Percentiles rank a stretch among this genome's conserved stretches.
Conservation (phyloP, 2,888 invertebrate species). For the Drosophila birchii region DNA sequence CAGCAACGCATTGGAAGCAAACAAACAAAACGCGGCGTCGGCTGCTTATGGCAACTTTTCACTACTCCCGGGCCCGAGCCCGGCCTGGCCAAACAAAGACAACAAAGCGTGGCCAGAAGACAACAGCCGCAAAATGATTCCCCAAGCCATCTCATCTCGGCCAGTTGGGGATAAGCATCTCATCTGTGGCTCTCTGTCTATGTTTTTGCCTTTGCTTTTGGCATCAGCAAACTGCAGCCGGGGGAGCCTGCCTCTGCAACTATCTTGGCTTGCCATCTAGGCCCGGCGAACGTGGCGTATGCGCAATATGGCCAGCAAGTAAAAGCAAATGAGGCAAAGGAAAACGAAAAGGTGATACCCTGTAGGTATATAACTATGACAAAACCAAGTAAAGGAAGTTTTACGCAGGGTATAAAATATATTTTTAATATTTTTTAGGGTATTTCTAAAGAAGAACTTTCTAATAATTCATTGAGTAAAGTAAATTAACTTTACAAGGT, state of each 20-base stretch:
- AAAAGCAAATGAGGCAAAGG: background rate
- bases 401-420: background rate
- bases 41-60: constrained; percentile 54
- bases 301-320: constrained; percentile 66
- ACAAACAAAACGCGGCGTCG: constrained; percentile 42
- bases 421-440: background rate
- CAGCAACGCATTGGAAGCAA: constrained; percentile 76
- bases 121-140: constrained; percentile 69
- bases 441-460: background rate
- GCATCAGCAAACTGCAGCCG: constrained; percentile 48
- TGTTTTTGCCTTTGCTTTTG: constrained; percentile 13
- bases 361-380: rapidly evolving
- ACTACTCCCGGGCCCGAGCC: constrained; percentile 18
- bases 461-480: too few relatives aligned
- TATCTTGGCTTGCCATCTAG: constrained; percentile 50
- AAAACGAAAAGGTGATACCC: constrained; percentile 13
- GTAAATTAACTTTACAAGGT: background rate
- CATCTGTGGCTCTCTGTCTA: constrained; percentile 25
- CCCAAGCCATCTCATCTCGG: constrained; percentile 50
- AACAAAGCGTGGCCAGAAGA: constrained; percentile 47
- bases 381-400: background rate
- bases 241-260: constrained; percentile 16
- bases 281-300: constrained; percentile 66
- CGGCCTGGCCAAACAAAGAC: constrained; percentile 48
- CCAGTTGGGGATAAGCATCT: constrained; percentile 65